phyloP scores from a whole-genome alignment of 64 coral and sea anemone species.

The Hydrozoanthus tunicans region DNA sequence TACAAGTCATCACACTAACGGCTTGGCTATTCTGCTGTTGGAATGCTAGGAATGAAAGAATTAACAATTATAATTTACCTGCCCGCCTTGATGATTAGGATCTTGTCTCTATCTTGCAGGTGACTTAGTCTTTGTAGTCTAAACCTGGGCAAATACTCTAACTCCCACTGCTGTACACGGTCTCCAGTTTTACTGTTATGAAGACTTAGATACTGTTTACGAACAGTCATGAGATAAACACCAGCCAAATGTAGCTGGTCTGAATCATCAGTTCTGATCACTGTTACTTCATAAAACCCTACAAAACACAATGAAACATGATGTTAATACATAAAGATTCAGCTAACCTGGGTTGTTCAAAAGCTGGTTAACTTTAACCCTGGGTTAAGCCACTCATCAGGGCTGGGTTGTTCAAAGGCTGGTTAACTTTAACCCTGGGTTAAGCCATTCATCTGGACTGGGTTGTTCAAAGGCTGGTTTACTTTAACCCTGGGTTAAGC shows the following conservation, averaged over 20 bases:
- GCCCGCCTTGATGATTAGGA: constrained; percentile 75
- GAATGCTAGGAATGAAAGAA: no score
- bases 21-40: no score
- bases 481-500: no score
- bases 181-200: constrained; percentile 81
- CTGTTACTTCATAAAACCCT: constrained; percentile 93
- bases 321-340: not conserved
- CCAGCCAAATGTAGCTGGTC: constrained; percentile 72
- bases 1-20: no score
- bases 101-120: constrained; percentile 88
- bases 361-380: not conserved
- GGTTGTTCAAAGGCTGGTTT: no score
- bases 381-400: no score
- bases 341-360: not conserved
- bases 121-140: constrained; percentile 80
- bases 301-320: constrained; percentile 8
- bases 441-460: no score
- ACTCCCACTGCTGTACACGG: constrained; percentile 74
- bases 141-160: constrained; percentile 85
- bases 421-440: no score
- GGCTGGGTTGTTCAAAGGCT: no score
- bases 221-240: constrained; percentile 89
- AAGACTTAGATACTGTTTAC: constrained; percentile 84
- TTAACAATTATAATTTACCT: constrained; percentile 42
- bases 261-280: constrained; percentile 71